phyloP scores from a whole-genome alignment of 2,797 vertebrate genomes.

The Coccyzus lansbergi region DNA sequence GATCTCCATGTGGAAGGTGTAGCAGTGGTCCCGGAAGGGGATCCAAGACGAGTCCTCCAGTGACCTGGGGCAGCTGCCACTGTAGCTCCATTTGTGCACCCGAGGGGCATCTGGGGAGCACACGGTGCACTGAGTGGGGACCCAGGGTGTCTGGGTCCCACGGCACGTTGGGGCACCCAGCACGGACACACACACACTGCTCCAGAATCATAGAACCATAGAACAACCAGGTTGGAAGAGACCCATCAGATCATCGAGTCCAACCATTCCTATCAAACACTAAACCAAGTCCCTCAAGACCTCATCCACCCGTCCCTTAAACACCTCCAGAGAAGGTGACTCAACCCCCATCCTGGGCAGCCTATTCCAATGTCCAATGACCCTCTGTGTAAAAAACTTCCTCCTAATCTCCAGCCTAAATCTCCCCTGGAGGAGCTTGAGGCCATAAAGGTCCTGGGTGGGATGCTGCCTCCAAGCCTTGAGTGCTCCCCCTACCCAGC shows the following conservation, averaged over 20 bases:
- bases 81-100: constrained; percentile 83
- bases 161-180: background rate
- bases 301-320: too few species aligned
- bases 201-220: too few species aligned
- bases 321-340: too few species aligned
- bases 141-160: fast-evolving
- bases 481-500: background rate
- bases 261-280: too few species aligned
- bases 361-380: too few species aligned
- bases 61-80: constrained; percentile 86
- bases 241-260: too few species aligned
- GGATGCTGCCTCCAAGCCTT: background rate
- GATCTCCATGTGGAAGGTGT: constrained; percentile 92
- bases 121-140: background rate
- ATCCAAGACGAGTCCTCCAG: constrained; percentile 90
- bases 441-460: background rate
- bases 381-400: too few species aligned
- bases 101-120: constrained; percentile 54
- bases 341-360: too few species aligned
- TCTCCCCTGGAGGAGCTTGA: too few species aligned
- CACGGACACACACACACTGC: fast-evolving
- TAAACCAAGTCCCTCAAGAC: too few species aligned
- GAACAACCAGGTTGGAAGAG: too few species aligned
- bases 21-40: constrained; percentile 93
- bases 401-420: too few species aligned